Conservation (phyloP, 2,888 invertebrate genomes). For the Acrobasis consociella region DNA sequence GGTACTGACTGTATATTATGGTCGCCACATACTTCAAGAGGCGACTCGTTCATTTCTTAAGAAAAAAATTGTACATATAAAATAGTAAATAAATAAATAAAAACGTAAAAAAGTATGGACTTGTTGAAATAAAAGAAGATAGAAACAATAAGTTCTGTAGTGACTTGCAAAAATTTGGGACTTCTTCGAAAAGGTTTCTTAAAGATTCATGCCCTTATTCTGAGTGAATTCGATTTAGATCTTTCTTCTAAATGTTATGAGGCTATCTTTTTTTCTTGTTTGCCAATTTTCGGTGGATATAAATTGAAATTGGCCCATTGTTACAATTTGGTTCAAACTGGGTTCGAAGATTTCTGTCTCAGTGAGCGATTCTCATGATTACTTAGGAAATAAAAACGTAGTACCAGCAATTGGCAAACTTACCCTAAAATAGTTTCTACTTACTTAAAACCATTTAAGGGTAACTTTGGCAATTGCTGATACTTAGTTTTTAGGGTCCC, state of each 20-base stretch:
- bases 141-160: not conserved
- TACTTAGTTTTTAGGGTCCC: too few relatives aligned
- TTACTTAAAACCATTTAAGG: too few relatives aligned
- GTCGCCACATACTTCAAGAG: too few relatives aligned
- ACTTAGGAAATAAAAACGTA: not conserved
- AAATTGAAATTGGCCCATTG: constrained; percentile 7
- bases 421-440: too few relatives aligned
- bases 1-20: too few relatives aligned
- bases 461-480: too few relatives aligned
- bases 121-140: too few relatives aligned
- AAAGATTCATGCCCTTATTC: constrained; percentile 16
- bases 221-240: constrained; percentile 3
- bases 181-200: not conserved
- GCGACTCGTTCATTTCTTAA: too few relatives aligned
- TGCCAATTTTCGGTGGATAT: constrained; percentile 3
- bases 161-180: not conserved
- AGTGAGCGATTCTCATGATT: not conserved
- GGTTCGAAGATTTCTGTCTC: not conserved
- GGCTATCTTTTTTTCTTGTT: constrained; percentile 2
- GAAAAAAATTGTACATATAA: not conserved
- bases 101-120: not conserved
- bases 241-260: constrained; percentile 7
- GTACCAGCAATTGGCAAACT: not conserved
- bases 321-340: not conserved
- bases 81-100: not conserved